Conservation (phyloP, 2,888 invertebrate species). For the Petrolisthes manimaculis region DNA sequence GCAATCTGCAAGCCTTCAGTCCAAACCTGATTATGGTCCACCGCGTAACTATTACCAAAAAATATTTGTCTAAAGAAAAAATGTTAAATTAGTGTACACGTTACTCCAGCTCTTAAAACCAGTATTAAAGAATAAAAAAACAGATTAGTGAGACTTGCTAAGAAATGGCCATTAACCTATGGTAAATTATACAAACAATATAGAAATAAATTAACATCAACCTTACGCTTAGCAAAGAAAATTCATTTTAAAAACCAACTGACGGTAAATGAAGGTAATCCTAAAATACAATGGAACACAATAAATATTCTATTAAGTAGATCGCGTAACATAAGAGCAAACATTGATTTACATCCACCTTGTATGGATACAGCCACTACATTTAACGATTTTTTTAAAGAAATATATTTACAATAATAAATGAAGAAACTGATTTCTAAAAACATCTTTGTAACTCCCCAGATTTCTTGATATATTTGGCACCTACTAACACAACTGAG, state of each 20-base stretch:
- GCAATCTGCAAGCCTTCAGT: no score
- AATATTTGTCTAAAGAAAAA: no score
- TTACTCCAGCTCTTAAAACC: no score
- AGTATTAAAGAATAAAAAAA: no score
- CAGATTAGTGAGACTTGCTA: no score
- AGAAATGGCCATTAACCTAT: no score
- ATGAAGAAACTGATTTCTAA: neutral
- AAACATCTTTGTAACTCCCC: neutral
- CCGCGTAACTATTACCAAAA: no score
- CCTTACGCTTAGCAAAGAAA: no score
- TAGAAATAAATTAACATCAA: no score
- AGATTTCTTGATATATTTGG: neutral
- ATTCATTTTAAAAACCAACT: neutral
- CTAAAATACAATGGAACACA: neutral
- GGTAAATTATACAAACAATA: no score
- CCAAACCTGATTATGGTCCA: no score
- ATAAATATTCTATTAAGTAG: neutral
- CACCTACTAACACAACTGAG: neutral
- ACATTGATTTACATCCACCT: neutral
- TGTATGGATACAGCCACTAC: neutral
- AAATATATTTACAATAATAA: neutral
- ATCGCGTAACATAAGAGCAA: neutral
- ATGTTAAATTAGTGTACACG: no score
- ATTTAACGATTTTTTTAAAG: slow-evolving; percentile 1
- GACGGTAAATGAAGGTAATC: neutral